phyloP scores from a whole-genome alignment of 1,140 invertebrate genomes.

The Drosophila nigromelanica region DNA sequence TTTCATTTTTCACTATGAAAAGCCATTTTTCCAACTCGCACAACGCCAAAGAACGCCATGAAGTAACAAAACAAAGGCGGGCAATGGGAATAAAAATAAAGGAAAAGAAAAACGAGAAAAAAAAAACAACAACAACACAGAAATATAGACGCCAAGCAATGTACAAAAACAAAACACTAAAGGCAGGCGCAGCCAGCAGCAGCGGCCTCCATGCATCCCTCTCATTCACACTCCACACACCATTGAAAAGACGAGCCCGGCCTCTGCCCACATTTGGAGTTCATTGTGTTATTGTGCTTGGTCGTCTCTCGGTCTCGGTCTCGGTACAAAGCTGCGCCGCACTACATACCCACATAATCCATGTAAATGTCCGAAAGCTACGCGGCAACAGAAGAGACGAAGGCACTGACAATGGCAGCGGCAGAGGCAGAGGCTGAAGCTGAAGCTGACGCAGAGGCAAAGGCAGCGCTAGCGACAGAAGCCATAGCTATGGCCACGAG shows the following conservation, averaged over 20 bases:
- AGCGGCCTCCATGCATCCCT: conserved; percentile 19
- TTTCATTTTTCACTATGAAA: conserved; percentile 67
- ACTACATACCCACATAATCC: conserved; percentile 78
- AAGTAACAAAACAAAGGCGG: conserved; percentile 68
- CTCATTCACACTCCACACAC: conserved; percentile 12
- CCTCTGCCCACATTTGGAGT: conserved; percentile 67
- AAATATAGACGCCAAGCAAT: conserved; percentile 47
- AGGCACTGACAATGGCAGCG: neutral
- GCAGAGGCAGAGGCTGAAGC: conserved; percentile 17
- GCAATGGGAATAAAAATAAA: conserved; percentile 53
- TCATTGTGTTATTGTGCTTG: conserved; percentile 82
- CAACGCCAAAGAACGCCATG: conserved; percentile 53
- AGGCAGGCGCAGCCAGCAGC: conserved; percentile 53
- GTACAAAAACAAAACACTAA: conserved; percentile 61
- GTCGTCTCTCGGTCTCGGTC: conserved; percentile 51
- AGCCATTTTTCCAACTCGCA: conserved; percentile 64
- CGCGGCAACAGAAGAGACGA: conserved; percentile 19
- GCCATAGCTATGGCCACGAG: conserved; percentile 62
- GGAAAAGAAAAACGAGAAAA: conserved; percentile 13
- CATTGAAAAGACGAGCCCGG: conserved; percentile 33
- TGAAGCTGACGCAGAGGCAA: conserved; percentile 7
- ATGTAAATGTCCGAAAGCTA: conserved; percentile 60
- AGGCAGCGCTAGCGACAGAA: conserved; percentile 43
- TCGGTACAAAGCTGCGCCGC: conserved; percentile 43
- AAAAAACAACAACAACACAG: conserved; percentile 30